A percentile compares a stretch with the other conserved stretches of the same genome.
Conservation (phyloP, 2,113 vertebrate genomes). For the Drymodes brunneopygia region DNA sequence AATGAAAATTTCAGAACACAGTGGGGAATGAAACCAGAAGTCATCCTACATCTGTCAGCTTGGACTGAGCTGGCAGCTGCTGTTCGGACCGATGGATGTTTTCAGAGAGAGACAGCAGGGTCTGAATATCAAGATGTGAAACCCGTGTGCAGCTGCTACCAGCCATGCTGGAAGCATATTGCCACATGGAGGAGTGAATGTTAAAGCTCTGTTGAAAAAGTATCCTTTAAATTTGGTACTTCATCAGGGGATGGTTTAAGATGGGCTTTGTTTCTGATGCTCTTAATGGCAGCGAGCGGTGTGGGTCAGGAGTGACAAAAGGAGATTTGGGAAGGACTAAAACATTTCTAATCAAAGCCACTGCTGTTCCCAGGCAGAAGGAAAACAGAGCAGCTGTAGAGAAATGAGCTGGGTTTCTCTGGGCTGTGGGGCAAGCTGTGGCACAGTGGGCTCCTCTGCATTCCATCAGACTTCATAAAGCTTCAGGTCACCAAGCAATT, state of each 20-base stretch:
- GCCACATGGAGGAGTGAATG: not conserved
- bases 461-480: not conserved
- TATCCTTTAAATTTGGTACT: not conserved
- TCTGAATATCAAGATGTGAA: not conserved
- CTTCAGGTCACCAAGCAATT: not conserved
- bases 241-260: not conserved
- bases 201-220: not conserved
- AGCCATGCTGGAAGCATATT: not conserved
- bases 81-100: not conserved
- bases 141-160: not conserved
- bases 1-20: not conserved
- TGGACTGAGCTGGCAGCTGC: not conserved
- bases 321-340: not conserved
- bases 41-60: slow-evolving; percentile 1
- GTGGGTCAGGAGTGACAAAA: not conserved
- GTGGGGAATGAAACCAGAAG: not conserved
- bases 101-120: not conserved
- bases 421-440: not conserved
- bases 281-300: not conserved
- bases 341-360: not conserved
- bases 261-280: not conserved
- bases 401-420: not conserved
- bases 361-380: not conserved
- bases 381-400: not conserved
- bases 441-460: not conserved